Base-by-base conservation (phyloP, 2,113 vertebrate species). In the Apteryx mantelli region DNA sequence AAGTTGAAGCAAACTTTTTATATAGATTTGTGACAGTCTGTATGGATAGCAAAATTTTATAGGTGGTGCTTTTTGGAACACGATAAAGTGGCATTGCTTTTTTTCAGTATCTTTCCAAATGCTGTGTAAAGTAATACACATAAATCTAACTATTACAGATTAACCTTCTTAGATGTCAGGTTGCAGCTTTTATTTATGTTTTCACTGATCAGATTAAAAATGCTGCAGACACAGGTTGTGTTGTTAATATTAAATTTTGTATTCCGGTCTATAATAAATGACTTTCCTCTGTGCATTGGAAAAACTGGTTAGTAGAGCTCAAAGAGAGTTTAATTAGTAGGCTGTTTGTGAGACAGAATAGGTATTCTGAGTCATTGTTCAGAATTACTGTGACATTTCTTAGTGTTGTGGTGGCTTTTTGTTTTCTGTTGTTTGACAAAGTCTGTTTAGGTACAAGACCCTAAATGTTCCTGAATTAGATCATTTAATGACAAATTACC, bases 251-350 rank as follows among this genome's bases (percentile, higher is more conserved):
- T 98, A 97, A 97, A 98, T 98, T 98, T 97, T 75, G 91, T 94
- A 88, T 98, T 98, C 97, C n/a, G 81, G 97, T 96, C 97, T 97
- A 48, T 97, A 98, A 98, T 97, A 93, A 97, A 98, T 97, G 55
- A 88, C 95, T 97, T 97, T 97, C 93, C 94, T 98, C 89, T 82
- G 58, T 97, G 98, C 95, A 96, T 96, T 98, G 96, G 95, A 96
- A 98, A 98, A 98, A 97, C 82, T 96, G 86, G 97, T 98, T 98
- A 98, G 96, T 83, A 90, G 96, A 97, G 95, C 97, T 97, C 97
- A 94, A 96, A 96, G 96, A 96, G 96, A 98, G 97, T 97, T 98
- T 98, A 98, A 98, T 98, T 98, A 98, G 97, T 95, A 94, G 93
- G 68, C 95, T 98, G 98, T 97, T 98, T 95, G 95, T 97, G 97